Percentiles rank a stretch among this genome's conserved stretches.
Conservation (phyloP, 2,888 invertebrate genomes). For the Chouioia cunea region DNA sequence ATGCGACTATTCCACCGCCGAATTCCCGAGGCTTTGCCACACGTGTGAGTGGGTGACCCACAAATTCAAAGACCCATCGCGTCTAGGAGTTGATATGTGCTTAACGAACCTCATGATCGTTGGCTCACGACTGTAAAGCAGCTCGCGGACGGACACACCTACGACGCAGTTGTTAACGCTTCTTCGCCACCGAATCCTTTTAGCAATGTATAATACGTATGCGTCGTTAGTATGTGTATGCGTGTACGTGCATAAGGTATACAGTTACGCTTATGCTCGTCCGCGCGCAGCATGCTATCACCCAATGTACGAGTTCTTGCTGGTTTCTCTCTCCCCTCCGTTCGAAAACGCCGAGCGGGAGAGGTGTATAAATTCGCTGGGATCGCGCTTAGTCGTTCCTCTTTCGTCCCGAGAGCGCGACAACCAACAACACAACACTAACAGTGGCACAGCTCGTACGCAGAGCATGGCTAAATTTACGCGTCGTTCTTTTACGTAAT, state of each 20-base stretch:
- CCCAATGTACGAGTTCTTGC: constrained; percentile 30
- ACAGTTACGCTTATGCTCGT: constrained; percentile 39
- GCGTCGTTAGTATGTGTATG: too few relatives aligned
- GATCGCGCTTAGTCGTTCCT: constrained; percentile 27
- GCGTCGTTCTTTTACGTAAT: too few relatives aligned
- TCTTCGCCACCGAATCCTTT: constrained; percentile 48
- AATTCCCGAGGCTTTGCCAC: too few relatives aligned
- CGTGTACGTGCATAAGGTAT: constrained; percentile 48
- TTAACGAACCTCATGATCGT: neutral
- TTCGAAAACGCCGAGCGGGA: neutral
- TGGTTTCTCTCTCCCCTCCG: neutral
- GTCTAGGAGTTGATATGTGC: too few relatives aligned
- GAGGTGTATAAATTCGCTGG: constrained; percentile 30
- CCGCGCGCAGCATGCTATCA: constrained; percentile 10
- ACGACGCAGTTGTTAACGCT: constrained; percentile 52
- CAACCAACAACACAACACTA: neutral
- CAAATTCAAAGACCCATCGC: too few relatives aligned
- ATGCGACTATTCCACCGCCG: too few relatives aligned
- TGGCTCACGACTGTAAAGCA: constrained; percentile 41
- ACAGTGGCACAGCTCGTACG: too few relatives aligned
- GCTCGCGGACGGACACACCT: constrained; percentile 37
- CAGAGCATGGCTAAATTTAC: too few relatives aligned
- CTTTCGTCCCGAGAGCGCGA: neutral
- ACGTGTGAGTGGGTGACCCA: too few relatives aligned
- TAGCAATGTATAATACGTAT: constrained; percentile 44